These are phyloP conservation scores for Xyliphius kryptos DNA, from an alignment of 2,113 vertebrate species.

Conservation along the genomic window DNA sequence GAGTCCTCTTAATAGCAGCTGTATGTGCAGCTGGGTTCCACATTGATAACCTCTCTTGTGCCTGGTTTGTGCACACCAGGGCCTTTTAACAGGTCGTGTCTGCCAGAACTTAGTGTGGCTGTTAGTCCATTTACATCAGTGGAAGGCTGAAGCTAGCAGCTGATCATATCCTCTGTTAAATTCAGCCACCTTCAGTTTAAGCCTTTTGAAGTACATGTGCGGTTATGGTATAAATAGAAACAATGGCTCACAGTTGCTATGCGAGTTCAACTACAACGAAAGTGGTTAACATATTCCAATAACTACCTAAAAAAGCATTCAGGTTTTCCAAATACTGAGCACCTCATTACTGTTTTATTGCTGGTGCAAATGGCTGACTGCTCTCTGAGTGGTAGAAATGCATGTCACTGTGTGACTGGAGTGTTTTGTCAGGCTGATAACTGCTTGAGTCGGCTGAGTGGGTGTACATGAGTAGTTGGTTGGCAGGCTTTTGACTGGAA, in stretches of 20 bases:
- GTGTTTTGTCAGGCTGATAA: conserved; percentile 30
- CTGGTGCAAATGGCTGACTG: conserved; percentile 5
- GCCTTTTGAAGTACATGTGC: not conserved
- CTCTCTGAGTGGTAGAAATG: conserved; percentile 11
- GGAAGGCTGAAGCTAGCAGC: conserved; percentile 22
- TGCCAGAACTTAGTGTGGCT: conserved; percentile 17
- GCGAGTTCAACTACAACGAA: not conserved
- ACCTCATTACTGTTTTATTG: conserved; percentile 13
- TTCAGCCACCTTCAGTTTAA: not conserved
- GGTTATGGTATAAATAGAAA: not conserved
- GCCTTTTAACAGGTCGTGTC: conserved; percentile 23
- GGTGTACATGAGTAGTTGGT: conserved; percentile 16
- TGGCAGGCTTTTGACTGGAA: conserved; percentile 21
- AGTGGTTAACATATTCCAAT: not conserved
- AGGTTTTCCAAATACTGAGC: not conserved
- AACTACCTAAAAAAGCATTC: not conserved
- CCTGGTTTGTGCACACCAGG: conserved; percentile 21
- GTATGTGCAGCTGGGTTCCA: conserved; percentile 33
- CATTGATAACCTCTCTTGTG: conserved; percentile 19
- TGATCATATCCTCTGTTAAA: conserved; percentile 17
- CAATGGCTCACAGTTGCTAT: not conserved
- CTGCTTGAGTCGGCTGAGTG: conserved; percentile 16
- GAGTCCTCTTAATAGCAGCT: conserved; percentile 25
- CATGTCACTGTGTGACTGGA: conserved; percentile 19
- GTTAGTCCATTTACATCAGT: conserved; percentile 12